Conservation (phyloP, 2,888 invertebrate genomes). For the Eupeodes luniger region DNA sequence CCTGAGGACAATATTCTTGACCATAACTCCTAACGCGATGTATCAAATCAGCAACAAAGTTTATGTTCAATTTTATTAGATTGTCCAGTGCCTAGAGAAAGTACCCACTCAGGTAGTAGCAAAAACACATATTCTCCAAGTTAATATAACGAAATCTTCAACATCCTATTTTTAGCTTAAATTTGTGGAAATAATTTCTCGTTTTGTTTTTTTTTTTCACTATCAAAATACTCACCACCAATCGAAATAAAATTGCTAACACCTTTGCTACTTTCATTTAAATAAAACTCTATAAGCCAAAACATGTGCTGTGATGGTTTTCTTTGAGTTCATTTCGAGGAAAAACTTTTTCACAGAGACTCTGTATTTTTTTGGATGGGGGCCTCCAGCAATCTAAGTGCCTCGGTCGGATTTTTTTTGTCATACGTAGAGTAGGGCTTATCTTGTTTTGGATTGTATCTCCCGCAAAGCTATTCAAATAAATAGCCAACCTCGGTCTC, state of each 20-base stretch:
- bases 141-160: not conserved
- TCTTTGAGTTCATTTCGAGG: not conserved
- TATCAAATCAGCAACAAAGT: too few relatives aligned
- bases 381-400: not conserved
- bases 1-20: too few relatives aligned
- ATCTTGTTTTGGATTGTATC: conserved; percentile 6
- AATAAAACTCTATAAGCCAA: not conserved
- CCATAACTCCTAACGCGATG: too few relatives aligned
- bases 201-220: not conserved
- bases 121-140: not conserved
- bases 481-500: not conserved
- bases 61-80: too few relatives aligned
- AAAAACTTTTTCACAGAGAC: not conserved
- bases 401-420: conserved; percentile 17
- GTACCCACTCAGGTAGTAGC: too few relatives aligned
- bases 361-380: not conserved
- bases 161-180: not conserved
- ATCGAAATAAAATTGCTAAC: not conserved
- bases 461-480: not conserved
- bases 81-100: too few relatives aligned
- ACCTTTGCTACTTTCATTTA: not conserved
- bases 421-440: not conserved
- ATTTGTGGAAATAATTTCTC: not conserved
- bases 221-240: not conserved
- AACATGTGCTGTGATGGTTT: conserved; percentile 6